Conservation (phyloP, 2,888 invertebrate species). For the Rhopalosiphum nymphaeae region DNA sequence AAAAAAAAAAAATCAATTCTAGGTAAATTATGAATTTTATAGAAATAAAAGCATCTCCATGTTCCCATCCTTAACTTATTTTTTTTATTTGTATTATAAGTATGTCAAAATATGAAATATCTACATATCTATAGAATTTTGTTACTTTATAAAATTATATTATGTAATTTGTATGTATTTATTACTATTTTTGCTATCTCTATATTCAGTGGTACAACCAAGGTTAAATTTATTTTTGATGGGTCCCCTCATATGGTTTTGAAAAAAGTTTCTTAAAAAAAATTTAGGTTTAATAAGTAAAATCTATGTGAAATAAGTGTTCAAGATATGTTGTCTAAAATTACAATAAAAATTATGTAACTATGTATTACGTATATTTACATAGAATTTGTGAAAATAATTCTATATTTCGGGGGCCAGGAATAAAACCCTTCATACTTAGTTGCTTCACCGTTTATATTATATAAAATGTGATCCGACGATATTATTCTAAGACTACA, state of each 20-base stretch:
- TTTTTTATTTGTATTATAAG: neutral
- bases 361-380: neutral
- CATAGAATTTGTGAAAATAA: neutral
- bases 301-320: neutral
- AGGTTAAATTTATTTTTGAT: neutral
- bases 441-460: neutral
- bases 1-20: neutral
- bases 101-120: neutral
- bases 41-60: slow-evolving; percentile 10
- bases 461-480: neutral
- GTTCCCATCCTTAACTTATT: neutral
- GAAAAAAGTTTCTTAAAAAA: neutral
- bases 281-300: neutral
- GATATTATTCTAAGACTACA: neutral
- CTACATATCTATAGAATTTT: neutral
- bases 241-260: neutral
- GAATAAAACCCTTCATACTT: neutral
- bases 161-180: neutral
- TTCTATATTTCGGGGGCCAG: neutral
- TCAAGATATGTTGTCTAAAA: neutral
- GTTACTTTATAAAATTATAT: neutral
- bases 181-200: neutral
- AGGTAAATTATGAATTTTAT: neutral
- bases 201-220: neutral
- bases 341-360: neutral